phyloP scores from a whole-genome alignment of 2,888 invertebrate species.

The Rhagonycha fulva region DNA sequence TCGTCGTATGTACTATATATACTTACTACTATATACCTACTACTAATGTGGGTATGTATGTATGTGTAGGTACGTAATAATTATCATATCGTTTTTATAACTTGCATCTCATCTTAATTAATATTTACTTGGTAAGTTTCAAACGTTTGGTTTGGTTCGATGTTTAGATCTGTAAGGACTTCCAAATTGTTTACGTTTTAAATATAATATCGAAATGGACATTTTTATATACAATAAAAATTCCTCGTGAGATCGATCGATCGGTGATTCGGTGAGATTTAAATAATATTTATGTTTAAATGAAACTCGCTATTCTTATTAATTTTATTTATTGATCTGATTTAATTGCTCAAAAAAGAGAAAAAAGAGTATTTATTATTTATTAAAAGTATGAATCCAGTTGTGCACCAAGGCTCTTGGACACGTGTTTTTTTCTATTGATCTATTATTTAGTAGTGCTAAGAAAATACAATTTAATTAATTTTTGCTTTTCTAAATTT shows the following conservation, averaged over 20 bases:
- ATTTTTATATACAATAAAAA: constrained; percentile 8
- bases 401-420: constrained; percentile 31
- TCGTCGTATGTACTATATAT: neutral
- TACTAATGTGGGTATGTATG: neutral
- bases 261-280: constrained; percentile 3
- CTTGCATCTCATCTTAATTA: constrained; percentile 24
- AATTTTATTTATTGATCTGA: constrained; percentile 29
- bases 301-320: neutral
- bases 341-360: constrained; percentile 16
- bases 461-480: constrained; percentile 20
- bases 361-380: constrained; percentile 17
- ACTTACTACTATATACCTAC: neutral
- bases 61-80: neutral
- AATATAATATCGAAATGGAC: constrained; percentile 22
- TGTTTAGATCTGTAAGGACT: constrained; percentile 23
- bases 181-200: constrained; percentile 25
- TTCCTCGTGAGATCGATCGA: neutral
- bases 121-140: constrained; percentile 11
- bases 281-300: neutral
- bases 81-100: constrained; percentile 9
- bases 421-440: constrained; percentile 23
- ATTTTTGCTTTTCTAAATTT: constrained; percentile 33
- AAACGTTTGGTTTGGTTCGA: constrained; percentile 17
- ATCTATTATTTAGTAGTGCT: constrained; percentile 22
- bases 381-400: constrained; percentile 31